A percentile compares a stretch with the other conserved stretches of the same genome.
Conservation (phyloP, 1,140 invertebrate genomes). For the Panulirus ornatus region DNA sequence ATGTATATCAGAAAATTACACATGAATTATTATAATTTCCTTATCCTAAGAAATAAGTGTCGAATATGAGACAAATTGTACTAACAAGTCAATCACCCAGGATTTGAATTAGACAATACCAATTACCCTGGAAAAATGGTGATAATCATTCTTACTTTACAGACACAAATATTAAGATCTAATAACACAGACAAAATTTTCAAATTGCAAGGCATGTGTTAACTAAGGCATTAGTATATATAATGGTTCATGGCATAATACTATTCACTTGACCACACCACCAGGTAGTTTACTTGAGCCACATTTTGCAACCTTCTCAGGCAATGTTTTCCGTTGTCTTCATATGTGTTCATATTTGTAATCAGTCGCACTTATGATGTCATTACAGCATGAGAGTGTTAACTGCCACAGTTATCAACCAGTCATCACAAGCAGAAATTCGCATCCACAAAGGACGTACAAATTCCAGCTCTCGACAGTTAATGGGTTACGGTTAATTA, state of each 20-base stretch:
- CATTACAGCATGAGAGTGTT: slow-evolving; percentile 72
- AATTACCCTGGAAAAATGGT: neutral
- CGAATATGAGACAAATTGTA: neutral
- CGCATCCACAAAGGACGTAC: neutral
- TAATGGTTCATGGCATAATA: neutral
- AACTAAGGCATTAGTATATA: neutral
- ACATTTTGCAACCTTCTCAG: slow-evolving; percentile 60
- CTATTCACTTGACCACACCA: slow-evolving; percentile 65
- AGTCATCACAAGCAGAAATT: slow-evolving; percentile 56
- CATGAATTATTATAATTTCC: neutral
- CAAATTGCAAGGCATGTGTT: neutral
- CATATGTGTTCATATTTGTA: slow-evolving; percentile 76
- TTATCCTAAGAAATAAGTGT: neutral
- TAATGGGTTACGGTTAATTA: neutral
- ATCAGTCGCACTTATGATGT: slow-evolving; percentile 66
- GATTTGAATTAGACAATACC: neutral
- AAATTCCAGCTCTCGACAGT: slow-evolving; percentile 42
- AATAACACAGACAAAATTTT: neutral
- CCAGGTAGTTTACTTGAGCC: slow-evolving; percentile 70
- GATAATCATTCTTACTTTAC: neutral
- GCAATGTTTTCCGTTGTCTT: slow-evolving; percentile 76
- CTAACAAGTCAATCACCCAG: neutral
- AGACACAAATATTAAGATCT: neutral
- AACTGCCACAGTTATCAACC: slow-evolving; percentile 31
- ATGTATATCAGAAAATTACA: neutral